Evolutionary conservation across 2,797 vertebrate species (phyloP), one percentile per base, ranked within the genome.

Genomic region (Rhinogobio ventralis): DNA sequence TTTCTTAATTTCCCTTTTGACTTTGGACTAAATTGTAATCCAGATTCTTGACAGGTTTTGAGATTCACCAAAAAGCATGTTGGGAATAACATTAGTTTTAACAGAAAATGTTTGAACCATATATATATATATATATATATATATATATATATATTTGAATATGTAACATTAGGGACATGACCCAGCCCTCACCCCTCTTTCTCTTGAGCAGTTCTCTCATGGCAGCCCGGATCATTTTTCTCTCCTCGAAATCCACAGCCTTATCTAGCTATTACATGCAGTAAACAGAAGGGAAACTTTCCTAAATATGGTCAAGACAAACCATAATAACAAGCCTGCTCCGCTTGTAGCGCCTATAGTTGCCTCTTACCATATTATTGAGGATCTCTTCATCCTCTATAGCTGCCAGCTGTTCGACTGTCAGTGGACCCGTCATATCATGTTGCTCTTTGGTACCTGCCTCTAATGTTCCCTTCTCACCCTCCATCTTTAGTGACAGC

Each of bases 351-450:
- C 3, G 0, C 53, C n/a, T 60, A 45, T 71, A 55, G 75, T 69
- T 25, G 55, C 60, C 20, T 87, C 84, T 93, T 88, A 95, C 98
- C 98, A 99, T 98, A 89, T 97, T 96, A 93, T 98, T 98, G 88
- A 99, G 95, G 88, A 96, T 90, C 3, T 96, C 94, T 87, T 99
- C 98, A 68, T 99, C 97, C 75, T 99, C 96, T 1, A 99, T 96
- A 68, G 94, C 92, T 84, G 92, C 95, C 87, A 99, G 92, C 57
- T 96, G 93, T 84, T 97, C 93, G 0, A 92, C 39, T 0, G 93
- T 96, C 85, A 96, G 46, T 0, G 87, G 80, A 51, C 75, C 82
- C 19, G 51, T 67, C 57, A 25, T 45, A 33, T 80, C 72, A 14
- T 71, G 36, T 33, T 80, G 69, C 9, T 74, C 39, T 67, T 36